A percentile compares a stretch with the other conserved stretches of the same genome.
These are phyloP conservation scores for Eidolon helvum DNA, from an alignment of 2,113 vertebrate species.

Conservation along the genomic window DNA sequence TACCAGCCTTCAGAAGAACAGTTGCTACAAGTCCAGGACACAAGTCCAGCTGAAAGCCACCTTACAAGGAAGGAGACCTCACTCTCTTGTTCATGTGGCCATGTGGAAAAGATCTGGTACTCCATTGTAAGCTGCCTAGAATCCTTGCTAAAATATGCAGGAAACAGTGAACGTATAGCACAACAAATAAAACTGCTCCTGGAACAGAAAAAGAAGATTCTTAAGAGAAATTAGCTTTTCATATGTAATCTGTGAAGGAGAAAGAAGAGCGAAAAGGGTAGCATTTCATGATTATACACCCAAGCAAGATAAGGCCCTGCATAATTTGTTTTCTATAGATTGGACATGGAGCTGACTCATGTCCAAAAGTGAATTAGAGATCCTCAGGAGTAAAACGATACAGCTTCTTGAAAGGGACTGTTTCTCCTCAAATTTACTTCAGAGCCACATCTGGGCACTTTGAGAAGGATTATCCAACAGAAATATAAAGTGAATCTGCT, in stretches of 20 bases:
- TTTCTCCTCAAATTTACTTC: not conserved
- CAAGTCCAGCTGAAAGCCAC: not conserved
- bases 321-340: constrained; percentile 55
- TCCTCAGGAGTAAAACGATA: constrained; percentile 40
- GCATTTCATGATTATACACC: not conserved
- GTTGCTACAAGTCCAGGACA: not conserved
- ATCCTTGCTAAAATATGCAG: not conserved
- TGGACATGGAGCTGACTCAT: not conserved
- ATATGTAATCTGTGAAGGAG: not conserved
- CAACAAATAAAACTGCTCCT: not conserved
- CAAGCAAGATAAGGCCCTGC: constrained; percentile 2
- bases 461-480: not conserved
- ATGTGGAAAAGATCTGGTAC: not conserved
- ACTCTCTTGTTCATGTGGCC: not conserved
- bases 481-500: not conserved
- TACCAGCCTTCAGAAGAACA: not conserved
- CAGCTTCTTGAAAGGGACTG: not conserved
- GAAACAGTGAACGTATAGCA: not conserved
- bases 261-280: not conserved
- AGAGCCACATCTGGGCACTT: not conserved
- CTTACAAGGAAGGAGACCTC: not conserved
- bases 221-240: not conserved
- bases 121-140: not conserved
- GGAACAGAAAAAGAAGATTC: not conserved
- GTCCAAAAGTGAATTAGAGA: constrained; percentile 43